Evolutionary conservation across 2,888 invertebrate genomes (phyloP), one percentile per base, ranked within the genome.

Genomic region (Hirtodrosophila histrioides): DNA sequence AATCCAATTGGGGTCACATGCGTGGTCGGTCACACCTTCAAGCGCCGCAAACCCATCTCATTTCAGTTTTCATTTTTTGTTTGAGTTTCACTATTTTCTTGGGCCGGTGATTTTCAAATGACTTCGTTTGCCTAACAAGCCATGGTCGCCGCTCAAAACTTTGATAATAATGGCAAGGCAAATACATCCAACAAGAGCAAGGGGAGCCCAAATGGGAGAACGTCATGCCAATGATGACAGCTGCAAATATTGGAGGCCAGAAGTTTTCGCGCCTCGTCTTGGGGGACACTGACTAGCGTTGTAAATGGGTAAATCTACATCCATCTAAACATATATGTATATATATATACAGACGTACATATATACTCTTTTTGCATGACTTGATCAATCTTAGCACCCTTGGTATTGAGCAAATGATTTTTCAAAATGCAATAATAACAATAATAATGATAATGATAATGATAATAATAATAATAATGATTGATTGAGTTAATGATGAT

Each of bases 1-100:
- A 45, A 63, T 69, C 77, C 83, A 87, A 83, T 83, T 83, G 79
- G 86, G 88, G 88, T 87, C 88, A 86, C 69, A 87, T 83, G 85
- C 87, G 79, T 81, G 67, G 86, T 54, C 74, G 76, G 87, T 80
- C 81, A 75, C 86, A 80, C 84, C 84, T 66, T 69, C 64, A 53
- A 45, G 29, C 43, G 35, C 24, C 35, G 37, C n/a, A 61, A 36
- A 48, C 33, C 61, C 31, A 31, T 7, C 31, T 31, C 31, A 31
- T 31, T 7, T 56, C 66, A 63, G 51, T 61, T 77, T 63, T 67
- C 58, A 55, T 50, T 48, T 31, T 65, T 50, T 62, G 72, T 68
- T 77, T 68, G 71, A 46, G 65, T 82, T 82, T 79, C 80, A 57
- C 55, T 44, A 68, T 65, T 65, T 71, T 72, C 55, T 69, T 64